Percentiles rank a stretch among this genome's conserved stretches.
Evolutionary conservation across 1,140 invertebrate species (phyloP).

Genomic region (Pentalonia nigronervosa): DNA sequence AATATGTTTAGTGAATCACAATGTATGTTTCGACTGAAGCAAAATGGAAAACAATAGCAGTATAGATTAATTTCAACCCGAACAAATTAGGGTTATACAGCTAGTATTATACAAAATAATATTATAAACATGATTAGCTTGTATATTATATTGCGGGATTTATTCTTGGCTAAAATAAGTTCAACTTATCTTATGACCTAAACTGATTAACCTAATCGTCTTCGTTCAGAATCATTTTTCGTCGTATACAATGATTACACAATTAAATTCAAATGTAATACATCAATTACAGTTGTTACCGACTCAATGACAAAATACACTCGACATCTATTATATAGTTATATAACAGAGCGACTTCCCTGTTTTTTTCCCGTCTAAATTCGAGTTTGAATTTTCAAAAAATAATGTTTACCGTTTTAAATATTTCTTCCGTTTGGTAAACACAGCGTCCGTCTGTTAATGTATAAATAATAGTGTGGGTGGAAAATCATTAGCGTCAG

Average conservation of each 20-base stretch:
- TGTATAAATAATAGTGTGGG: not conserved
- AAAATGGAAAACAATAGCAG: no score
- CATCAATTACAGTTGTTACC: not conserved
- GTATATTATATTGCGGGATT: not conserved
- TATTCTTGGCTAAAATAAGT: not conserved
- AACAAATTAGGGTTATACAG: no score
- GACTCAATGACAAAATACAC: not conserved
- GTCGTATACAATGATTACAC: not conserved
- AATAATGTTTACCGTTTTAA: not conserved
- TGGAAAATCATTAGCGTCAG: not conserved
- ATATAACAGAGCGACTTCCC: not conserved
- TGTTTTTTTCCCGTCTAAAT: not conserved
- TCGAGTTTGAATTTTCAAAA: not conserved
- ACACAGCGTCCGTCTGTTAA: not conserved
- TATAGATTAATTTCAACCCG: no score
- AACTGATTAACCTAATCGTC: not conserved
- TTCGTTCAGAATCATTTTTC: not conserved
- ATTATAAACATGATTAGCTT: no score
- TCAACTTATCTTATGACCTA: not conserved
- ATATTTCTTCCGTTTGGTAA: not conserved
- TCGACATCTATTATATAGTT: not conserved
- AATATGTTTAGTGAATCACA: no score
- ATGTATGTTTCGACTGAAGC: no score
- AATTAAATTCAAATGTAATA: not conserved
- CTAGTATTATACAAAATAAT: no score